Evolutionary conservation across 92 coral and sea anemone species (phyloP), one percentile per base, ranked within the genome.

Genomic region (Plumapathes pennacea): DNA sequence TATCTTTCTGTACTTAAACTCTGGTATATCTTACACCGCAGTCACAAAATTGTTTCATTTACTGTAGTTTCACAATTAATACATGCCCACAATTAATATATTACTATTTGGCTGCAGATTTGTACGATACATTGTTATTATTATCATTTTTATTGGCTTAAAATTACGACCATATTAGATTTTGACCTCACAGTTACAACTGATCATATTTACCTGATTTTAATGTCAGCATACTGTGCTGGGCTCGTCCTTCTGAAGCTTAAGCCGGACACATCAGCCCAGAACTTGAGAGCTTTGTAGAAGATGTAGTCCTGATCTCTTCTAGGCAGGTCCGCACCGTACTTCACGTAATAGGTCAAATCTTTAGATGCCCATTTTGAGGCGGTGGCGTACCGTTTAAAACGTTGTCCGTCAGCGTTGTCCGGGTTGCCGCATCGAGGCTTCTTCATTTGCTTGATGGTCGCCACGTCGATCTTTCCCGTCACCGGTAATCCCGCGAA

Each of bases 361-460:
- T 47, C 23, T 0, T 47, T 75, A 38, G 70, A 63, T 3, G 44
- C 1, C 91, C 91, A 80, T 42, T 76, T 76, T 17, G 43, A 32
- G 10, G 70, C 64, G 32, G 75, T 60, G 36, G 27, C 76, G 24
- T 24, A 50, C 42, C 20, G 21, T 4, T 2, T 2, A 6, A 52
- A 28, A 46, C 11, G 10, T n/a, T n/a, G n/a, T n/a, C n/a, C 55
- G 15, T 71, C 84, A 14, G 40, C 95, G 39, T 73, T 57, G 41
- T 86, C 89, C 12, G 95, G 85, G 42, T 76, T 46, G 13, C 85
- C 88, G 32, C 96, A 88, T 31, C 96, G 60, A 2, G 96, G 88
- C 50, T 25, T 72, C 43, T 72, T 74, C 65, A 88, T 88, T 69
- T 60, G 54, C 0, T 15, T 47, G 39, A 78, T 29, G 5, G 96